Evolutionary conservation across 2,797 vertebrate genomes (phyloP), one percentile per base, ranked within the genome.

Genomic region (Crenuchus spilurus): DNA sequence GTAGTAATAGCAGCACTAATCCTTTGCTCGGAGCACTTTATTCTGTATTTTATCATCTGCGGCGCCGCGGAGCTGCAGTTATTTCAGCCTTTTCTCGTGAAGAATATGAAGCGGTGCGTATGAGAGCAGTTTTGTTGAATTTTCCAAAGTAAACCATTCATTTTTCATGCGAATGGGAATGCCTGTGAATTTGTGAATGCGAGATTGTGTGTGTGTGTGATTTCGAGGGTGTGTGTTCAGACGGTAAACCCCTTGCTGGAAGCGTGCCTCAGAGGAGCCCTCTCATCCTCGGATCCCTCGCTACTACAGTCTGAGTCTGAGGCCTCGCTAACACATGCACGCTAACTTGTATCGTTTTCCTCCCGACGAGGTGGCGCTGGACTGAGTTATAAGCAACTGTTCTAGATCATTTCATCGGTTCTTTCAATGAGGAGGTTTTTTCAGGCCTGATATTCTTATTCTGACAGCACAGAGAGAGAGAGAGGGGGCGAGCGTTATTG

Each of bases 391-490:
- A 35, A 48, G 67, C 70, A 63, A 3, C 39, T 54, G 14, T 67
- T 80, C 72, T 76, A 80, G 77, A 84, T 79, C 49, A 80, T 81
- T 83, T 82, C 74, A 70, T 76, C 61, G 80, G 44, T 65, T 65
- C 66, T 77, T 68, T 67, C 62, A 74, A 64, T 24, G 26, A 72
- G 70, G 58, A 54, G 54, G 60, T 70, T 71, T 75, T 78, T 71
- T 65, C 26, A 6, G 54, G 64, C 64, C 67, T 85, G 84, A 83
- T 81, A 66, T 75, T 83, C 61, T 84, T 77, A 78, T 76, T 71
- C 77, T 82, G 72, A 83, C 78, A 81, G 76, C 72, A 69, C 71
- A 70, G 67, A 63, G 80, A 55, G 49, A 5, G 37, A 41, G 57
- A 70, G 49, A 73, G 76, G 75, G 26, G 26, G 51, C 4, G 41